Base-by-base conservation (phyloP, 2,113 vertebrate species). In the Hemibagrus wyckioides region DNA sequence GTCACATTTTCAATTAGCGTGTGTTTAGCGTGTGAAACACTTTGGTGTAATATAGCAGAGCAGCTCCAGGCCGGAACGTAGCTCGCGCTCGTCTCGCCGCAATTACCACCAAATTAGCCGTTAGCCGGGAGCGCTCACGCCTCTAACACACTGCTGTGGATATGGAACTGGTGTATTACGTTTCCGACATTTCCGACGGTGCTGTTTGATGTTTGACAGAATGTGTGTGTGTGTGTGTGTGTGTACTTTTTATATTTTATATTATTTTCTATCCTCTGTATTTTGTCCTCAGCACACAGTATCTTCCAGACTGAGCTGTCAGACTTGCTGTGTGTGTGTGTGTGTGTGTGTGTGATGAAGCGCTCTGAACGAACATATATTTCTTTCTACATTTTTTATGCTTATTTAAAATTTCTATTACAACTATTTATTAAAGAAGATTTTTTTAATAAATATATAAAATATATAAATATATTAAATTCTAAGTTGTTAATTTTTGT, bases 91-190 rank as follows among this genome's bases (percentile, higher is more conserved):
- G 91, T 95, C 93, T 94, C 84, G 79, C 91, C 88, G 92, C 94
- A 94, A 95, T 95, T 95, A 94, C 91, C 90, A 91, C 89, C 92
- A 93, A 93, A 95, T 95, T 92, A 95, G 91, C 92, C 92, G 91
- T 92, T 90, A 91, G 92, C 91, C 92, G 90, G 87, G 90, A 90
- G 91, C 90, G 56, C 90, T 92, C 88, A 75, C 69, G 21, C 84
- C 54, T 75, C 81, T 83, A 86, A 89, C 91, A 90, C 88, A 61
- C 59, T 84, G 85, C 85, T 36, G 79, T 30, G 89, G 52, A 87
- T 88, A 85, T 86, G 80, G 83, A 83, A 87, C 44, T 67, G 28
- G 80, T 25, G 87, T 88, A 80, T 85, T 86, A 85, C n/a, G 52
- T 86, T 89, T 87, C 83, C 25, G 65, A 90, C 65, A 28, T 57